Evolutionary conservation across 2,797 vertebrate species (phyloP).

Genomic region (Sebastes nivosus): DNA sequence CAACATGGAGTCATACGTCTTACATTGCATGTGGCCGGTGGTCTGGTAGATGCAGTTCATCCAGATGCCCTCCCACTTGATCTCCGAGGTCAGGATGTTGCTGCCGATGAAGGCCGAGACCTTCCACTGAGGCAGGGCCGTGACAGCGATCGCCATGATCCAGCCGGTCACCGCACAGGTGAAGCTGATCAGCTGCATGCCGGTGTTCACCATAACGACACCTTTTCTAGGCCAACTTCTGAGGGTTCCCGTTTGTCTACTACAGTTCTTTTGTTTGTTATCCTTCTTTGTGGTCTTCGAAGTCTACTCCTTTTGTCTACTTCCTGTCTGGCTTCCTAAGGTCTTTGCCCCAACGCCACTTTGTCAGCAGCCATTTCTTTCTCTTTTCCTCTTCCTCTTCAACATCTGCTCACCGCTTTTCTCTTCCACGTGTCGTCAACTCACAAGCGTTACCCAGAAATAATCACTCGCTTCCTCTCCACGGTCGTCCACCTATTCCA

Average conservation of each 20-base stretch:
- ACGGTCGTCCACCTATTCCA: conserved; percentile 5
- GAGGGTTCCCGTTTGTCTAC: background rate
- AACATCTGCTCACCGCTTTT: conserved; percentile 46
- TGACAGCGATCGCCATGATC: conserved; percentile 87
- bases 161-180: conserved; percentile 85
- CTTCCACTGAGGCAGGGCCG: conserved; percentile 87
- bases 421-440: background rate
- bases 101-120: conserved; percentile 86
- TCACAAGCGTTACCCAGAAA: background rate
- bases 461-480: conserved; percentile 15
- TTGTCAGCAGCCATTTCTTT: conserved; percentile 38
- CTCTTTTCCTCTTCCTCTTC: conserved; percentile 42
- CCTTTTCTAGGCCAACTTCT: background rate
- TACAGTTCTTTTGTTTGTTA: background rate
- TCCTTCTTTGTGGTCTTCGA: background rate
- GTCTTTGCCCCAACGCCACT: conserved; percentile 18
- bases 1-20: conserved; percentile 86
- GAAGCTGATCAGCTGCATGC: conserved; percentile 87
- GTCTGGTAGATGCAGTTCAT: conserved; percentile 88
- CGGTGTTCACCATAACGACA: conserved; percentile 83
- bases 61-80: conserved; percentile 88
- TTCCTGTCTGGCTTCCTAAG: background rate
- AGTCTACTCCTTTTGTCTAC: background rate
- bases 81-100: conserved; percentile 86
- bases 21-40: conserved; percentile 87